Conservation (phyloP, 2,113 vertebrate species). For the Tragelaphus buxtoni region DNA sequence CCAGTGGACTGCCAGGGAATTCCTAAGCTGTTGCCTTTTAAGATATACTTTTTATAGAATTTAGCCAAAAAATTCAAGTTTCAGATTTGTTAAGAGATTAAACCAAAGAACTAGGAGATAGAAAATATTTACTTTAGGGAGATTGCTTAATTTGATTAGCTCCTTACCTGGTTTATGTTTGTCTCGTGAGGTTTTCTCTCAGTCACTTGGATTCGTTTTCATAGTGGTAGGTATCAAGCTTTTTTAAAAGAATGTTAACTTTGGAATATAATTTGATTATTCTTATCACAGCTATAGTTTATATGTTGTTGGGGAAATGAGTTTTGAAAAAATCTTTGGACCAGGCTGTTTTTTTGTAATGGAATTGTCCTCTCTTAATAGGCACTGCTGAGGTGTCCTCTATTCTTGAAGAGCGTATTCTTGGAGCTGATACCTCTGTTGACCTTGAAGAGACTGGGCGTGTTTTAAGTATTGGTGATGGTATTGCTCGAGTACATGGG, state of each 20-base stretch:
- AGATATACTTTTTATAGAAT: background rate
- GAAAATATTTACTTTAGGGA: background rate
- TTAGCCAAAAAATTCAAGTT: background rate
- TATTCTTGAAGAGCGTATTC: slow-evolving; percentile 95
- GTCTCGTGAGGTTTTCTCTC: background rate
- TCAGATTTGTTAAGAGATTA: background rate
- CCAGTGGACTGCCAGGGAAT: background rate
- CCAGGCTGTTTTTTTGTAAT: background rate
- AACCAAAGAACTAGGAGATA: background rate
- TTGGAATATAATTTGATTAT: background rate
- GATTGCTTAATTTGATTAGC: background rate
- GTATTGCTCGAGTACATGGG: slow-evolving; percentile 96
- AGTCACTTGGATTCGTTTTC: background rate
- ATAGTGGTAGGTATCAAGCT: background rate
- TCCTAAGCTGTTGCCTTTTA: background rate
- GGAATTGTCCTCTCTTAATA: slow-evolving; percentile 46
- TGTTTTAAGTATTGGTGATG: slow-evolving; percentile 97
- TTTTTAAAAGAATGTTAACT: background rate
- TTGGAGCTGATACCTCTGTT: slow-evolving; percentile 92
- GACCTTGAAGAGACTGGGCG: slow-evolving; percentile 97
- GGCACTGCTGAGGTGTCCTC: slow-evolving; percentile 97
- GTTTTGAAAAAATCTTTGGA: background rate
- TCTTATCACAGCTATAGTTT: background rate
- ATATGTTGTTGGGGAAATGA: background rate
- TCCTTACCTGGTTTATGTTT: background rate